Base-by-base conservation (phyloP, 2,888 invertebrate species). In the Polylopha cassiicola region DNA sequence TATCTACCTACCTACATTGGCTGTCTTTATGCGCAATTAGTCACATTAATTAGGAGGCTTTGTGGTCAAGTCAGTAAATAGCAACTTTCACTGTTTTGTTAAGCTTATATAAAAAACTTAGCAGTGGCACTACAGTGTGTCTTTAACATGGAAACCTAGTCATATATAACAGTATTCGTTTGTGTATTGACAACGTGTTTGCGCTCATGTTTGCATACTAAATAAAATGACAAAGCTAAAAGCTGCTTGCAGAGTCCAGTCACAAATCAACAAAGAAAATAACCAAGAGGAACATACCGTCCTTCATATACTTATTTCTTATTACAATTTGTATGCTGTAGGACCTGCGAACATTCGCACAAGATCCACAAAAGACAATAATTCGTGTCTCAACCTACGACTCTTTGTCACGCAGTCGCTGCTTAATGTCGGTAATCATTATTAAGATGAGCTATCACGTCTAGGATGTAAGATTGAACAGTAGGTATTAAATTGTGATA, bases 141-240 rank as follows among this genome's bases (percentile, higher is more conserved):
- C n/a, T n/a, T n/a, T n/a, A n/a, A n/a, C n/a, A n/a, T n/a, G n/a
- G n/a, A n/a, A n/a, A n/a, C n/a, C n/a, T 26, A 30, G 29, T 36
- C 24, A 36, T 36, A 21, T 41, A 36, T 22, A 36, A 16, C 10
- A 30, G 41, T 21, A 23, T 28, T 33, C 36, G 34, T 30, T 36
- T 41, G 41, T 30, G 20, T 39, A 39, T 30, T 41, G 34, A 36
- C 41, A 41, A 21, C 41, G 30, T 36, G 41, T 36, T 11, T 7
- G 29, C 18, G 34, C 30, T 24, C 29, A 29, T 36, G 41, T 41
- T 36, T 15, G 41, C 34, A 41, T 41, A 41, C 30, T 41, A 41
- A 41, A 36, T 24, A 36, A 41, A 13, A 22, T 26, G 30, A 41
- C 36, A 41, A 41, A 39, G 39, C 39, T 29, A 29, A 20, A 24